A percentile compares a stretch with the other conserved stretches of the same genome.
These are phyloP conservation scores for Hypena proboscidalis DNA, from an alignment of 2,888 invertebrate species.

Conservation along the genomic window DNA sequence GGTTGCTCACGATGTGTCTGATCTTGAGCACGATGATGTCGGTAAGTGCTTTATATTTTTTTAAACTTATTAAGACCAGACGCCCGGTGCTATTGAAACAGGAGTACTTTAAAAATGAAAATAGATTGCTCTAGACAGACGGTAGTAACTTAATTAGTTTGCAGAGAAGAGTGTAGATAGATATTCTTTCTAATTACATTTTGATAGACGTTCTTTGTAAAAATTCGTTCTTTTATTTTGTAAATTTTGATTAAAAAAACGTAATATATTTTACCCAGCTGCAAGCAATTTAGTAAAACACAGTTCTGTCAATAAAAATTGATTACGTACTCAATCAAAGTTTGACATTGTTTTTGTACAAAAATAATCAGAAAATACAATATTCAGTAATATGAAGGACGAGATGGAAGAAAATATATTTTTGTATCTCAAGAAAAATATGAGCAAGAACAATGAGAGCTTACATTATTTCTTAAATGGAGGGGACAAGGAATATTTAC, in stretches of 20 bases:
- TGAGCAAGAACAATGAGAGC: slow-evolving; percentile 8
- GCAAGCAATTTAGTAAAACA: too few species aligned
- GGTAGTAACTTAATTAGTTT: too few species aligned
- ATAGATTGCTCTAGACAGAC: too few species aligned
- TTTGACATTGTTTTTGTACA: background rate
- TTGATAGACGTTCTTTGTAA: too few species aligned
- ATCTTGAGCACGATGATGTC: slow-evolving; percentile 81
- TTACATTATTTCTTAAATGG: slow-evolving; percentile 12
- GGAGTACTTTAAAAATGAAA: too few species aligned
- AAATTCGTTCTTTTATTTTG: too few species aligned
- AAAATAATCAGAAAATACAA: slow-evolving; percentile 6
- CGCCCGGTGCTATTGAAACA: slow-evolving; percentile 21
- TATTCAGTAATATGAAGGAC: slow-evolving; percentile 8
- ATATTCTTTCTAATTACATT: too few species aligned
- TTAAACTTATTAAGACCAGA: slow-evolving; percentile 27
- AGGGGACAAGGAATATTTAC: slow-evolving; percentile 10
- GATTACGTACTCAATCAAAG: too few species aligned
- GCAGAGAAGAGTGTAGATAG: too few species aligned
- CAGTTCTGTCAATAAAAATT: too few species aligned
- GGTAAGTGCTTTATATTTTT: slow-evolving; percentile 72
- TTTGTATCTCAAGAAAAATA: slow-evolving; percentile 2
- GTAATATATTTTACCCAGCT: too few species aligned
- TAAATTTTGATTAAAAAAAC: too few species aligned
- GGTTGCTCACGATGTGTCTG: slow-evolving; percentile 82
- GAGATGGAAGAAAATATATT: slow-evolving; percentile 8